These are phyloP conservation scores for Notodonta ziczac DNA, from an alignment of 2,888 invertebrate species.

Conservation along the genomic window DNA sequence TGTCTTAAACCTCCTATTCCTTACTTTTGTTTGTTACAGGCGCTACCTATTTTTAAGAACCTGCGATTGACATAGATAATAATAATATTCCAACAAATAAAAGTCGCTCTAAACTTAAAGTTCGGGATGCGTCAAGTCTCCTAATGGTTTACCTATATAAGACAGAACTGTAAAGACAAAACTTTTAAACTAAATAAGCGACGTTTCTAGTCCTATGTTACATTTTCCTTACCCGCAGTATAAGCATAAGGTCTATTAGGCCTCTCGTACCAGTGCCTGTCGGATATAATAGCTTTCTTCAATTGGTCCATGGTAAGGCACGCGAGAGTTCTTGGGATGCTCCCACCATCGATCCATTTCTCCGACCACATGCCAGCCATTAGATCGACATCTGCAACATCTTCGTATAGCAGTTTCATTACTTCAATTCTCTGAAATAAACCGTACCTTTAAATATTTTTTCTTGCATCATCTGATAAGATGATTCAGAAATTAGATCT, in stretches of 20 bases:
- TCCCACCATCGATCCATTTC: slow-evolving; percentile 89
- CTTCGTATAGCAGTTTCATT: slow-evolving; percentile 47
- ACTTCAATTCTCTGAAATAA: slow-evolving; percentile 39
- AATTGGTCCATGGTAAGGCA: slow-evolving; percentile 94
- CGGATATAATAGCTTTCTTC: slow-evolving; percentile 89
- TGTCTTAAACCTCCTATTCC: too few species aligned
- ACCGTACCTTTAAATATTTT: background rate
- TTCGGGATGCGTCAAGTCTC: too few species aligned
- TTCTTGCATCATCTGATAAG: too few species aligned
- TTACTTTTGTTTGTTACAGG: too few species aligned
- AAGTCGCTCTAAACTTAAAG: too few species aligned
- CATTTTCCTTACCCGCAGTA: slow-evolving; percentile 35
- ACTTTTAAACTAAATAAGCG: too few species aligned
- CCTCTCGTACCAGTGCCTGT: slow-evolving; percentile 89
- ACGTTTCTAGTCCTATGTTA: background rate
- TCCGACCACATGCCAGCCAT: slow-evolving; percentile 94
- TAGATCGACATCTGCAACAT: slow-evolving; percentile 92
- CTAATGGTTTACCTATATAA: too few species aligned
- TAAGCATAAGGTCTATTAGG: slow-evolving; percentile 41
- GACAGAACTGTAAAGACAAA: too few species aligned
- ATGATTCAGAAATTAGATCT: too few species aligned
- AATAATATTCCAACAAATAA: too few species aligned
- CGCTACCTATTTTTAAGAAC: too few species aligned
- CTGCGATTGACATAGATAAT: too few species aligned
- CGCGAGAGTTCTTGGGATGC: slow-evolving; percentile 93